Conservation (phyloP, 2,113 vertebrate species). For the Condylura cristata region DNA sequence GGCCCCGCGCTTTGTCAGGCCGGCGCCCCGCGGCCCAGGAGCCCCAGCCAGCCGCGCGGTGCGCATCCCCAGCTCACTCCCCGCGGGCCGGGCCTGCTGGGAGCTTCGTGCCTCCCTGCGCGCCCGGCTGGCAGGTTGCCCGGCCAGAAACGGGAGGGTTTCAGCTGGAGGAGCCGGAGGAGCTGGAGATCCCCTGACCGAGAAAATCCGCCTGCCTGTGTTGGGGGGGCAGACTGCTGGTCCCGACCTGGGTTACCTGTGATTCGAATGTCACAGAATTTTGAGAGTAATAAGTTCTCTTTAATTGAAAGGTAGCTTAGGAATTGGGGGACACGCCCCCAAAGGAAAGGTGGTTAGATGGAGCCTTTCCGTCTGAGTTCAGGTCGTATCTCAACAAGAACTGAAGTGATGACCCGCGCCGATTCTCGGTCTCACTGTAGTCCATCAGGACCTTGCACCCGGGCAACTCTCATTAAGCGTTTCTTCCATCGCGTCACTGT, state of each 20-base stretch:
- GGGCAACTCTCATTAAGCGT: not conserved
- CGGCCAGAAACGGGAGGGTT: not conserved
- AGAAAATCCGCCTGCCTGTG: not conserved
- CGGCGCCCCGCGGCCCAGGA: no score
- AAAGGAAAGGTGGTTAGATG: no score
- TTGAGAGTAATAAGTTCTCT: not conserved
- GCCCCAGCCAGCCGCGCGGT: no score
- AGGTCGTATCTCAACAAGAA: not conserved
- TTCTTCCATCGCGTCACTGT: not conserved
- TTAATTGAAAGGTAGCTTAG: not conserved
- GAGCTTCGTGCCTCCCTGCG: not conserved
- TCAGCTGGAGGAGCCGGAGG: not conserved
- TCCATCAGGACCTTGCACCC: conserved; percentile 40
- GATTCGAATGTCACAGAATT: not conserved
- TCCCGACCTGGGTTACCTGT: not conserved
- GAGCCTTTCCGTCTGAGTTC: not conserved
- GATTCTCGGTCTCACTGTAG: not conserved
- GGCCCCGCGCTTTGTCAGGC: no score
- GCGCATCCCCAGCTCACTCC: no score
- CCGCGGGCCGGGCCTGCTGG: no score
- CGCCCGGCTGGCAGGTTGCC: not conserved
- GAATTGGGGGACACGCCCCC: not conserved
- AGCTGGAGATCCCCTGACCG: not conserved
- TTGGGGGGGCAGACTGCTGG: not conserved
- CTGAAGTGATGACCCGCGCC: not conserved